Conservation (phyloP, 2,888 invertebrate species). For the Gordius sp. region DNA sequence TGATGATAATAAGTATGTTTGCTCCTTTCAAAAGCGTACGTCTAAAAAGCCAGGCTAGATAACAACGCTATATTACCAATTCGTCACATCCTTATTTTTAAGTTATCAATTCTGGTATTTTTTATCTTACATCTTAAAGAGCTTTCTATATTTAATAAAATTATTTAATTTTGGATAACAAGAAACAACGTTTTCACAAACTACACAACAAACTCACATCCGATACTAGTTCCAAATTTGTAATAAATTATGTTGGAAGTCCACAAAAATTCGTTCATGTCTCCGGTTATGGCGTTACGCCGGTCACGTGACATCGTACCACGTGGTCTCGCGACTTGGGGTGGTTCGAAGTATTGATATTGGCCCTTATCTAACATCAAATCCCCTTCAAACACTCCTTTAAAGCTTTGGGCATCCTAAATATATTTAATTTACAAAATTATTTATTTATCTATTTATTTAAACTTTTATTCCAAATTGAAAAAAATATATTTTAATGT, state of each 20-base stretch:
- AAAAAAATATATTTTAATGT: not conserved
- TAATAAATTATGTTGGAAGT: not conserved
- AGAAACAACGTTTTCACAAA: too few relatives aligned
- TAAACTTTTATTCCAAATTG: not conserved
- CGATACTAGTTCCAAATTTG: not conserved
- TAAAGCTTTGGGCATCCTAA: not conserved
- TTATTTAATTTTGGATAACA: too few relatives aligned
- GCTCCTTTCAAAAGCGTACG: too few relatives aligned
- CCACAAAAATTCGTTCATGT: constrained; percentile 12
- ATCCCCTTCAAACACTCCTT: constrained; percentile 15
- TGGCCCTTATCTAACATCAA: not conserved
- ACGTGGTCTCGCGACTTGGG: not conserved
- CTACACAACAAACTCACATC: not conserved
- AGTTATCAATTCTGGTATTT: too few relatives aligned
- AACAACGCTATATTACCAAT: too few relatives aligned
- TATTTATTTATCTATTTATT: not conserved
- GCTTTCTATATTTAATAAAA: too few relatives aligned
- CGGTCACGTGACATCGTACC: not conserved
- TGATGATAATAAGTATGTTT: too few relatives aligned
- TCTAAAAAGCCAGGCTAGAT: too few relatives aligned
- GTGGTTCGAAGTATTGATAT: not conserved
- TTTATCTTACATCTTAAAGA: too few relatives aligned
- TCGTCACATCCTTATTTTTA: too few relatives aligned
- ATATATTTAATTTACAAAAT: not conserved
- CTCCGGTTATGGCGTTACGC: not conserved